Evolutionary conservation across 2,113 vertebrate genomes (phyloP), one percentile per base, ranked within the genome.

Genomic region (Rhynchomys soricoides): DNA sequence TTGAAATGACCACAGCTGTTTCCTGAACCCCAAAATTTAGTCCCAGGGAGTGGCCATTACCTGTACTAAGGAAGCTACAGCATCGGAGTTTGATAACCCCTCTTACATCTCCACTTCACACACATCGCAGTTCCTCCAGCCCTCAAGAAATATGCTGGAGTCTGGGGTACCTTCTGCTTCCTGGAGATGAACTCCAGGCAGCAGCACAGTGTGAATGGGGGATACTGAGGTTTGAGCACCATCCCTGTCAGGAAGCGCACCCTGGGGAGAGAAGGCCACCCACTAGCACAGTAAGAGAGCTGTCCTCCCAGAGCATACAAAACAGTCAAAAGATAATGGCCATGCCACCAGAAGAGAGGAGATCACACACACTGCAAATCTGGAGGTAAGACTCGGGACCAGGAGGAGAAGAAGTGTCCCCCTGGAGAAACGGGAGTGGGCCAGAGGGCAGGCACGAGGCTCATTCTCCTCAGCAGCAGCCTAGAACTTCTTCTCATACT

Each of bases 71-170:
- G 29, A 66, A 37, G 13, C 13, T 7, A 15, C 1, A 4, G 1
- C 0, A 45, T 0, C 34, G 34, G 40, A 66, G 19, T 29, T 0
- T 5, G 10, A 12, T 1, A 45, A 7, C 3, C 24, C 31, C 68
- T 37, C 5, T 68, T 34, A 11, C 43, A 40, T 15, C 48, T 52
- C 31, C 21, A 70, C 17, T 50, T 55, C 66, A 45, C 78, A 48
- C 45, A 45, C 29, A n/a, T 2, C 31, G 3, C 31, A 50, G 64
- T 11, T 37, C 85, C 85, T 70, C 31, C 45, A 73, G 37, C 34
- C 48, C 34, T 7, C 45, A 22, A 12, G 31, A 43, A 48, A 50
- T 31, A 86, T 7, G 19, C 29, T 37, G 62, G 37, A 45, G n/a
- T 2, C 59, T 40, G 48, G 31, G 21, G 62, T 57, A 26, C 16